Evolutionary conservation across 2,113 vertebrate species (phyloP), one percentile per base, ranked within the genome.

Genomic region (Malurus elegans): DNA sequence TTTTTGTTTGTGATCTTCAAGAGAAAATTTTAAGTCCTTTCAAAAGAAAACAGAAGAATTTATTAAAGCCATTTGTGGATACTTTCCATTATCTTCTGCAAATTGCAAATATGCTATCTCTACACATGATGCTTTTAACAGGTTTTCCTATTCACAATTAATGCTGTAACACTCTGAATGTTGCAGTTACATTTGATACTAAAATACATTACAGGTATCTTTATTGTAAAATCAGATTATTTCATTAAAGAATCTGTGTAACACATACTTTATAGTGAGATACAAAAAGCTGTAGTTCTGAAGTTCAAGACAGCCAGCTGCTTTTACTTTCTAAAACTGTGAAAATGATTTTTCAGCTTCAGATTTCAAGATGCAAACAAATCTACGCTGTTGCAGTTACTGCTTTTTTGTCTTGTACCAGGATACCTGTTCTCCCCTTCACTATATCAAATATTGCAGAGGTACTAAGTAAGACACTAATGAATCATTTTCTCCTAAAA

Each of bases 11-110:
- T 99, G 98, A 93, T 98, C 98, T 88, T 98, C 98, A 92, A 99
- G 97, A 66, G 97, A 96, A 86, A 99, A 97, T 58, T 98, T 98
- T 75, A 99, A 97, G 93, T 99, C 99, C 99, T 99, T 96, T 50
- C 80, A 88, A 28, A 26, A 80, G 44, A 90, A 96, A 94, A 72
- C 4, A 83, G 60, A 95, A 94, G 66, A 88, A 95, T 2, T 32
- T 11, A 85, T 40, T 47, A 66, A 42, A 81, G 76, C 25, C 12
- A 65, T 61, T 81, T n/a, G 42, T 56, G 9, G 65, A 69, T 51
- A 73, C 57, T 80, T 70, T 45, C 42, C 36, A 54, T 66, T 62
- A 66, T 21, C 38, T 79, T 69, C 75, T 53, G 28, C 47, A 44
- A 86, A 88, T 9, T 56, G 51, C 40, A 88, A 48, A 66, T 26